Evolutionary conservation across 1,140 invertebrate species (phyloP), one percentile per base, ranked within the genome.

Genomic region (Zaprionus capensis): DNA sequence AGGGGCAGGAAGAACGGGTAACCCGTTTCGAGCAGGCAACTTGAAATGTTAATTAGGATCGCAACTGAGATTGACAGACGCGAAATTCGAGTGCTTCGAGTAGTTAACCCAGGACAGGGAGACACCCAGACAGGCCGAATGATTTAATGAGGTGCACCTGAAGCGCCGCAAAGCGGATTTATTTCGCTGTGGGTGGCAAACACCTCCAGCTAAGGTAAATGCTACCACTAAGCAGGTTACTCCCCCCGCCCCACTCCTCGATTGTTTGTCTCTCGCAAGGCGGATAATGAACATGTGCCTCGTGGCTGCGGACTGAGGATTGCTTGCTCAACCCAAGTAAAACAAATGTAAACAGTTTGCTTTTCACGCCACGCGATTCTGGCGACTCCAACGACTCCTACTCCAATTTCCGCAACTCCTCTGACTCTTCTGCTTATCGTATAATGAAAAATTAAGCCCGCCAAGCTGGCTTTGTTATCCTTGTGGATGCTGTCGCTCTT

Each of bases 341-440:
- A 78, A 83, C 74, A 88, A 87, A 87, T 87, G 83, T 88, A 87
- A 87, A 84, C 84, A 81, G 84, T 88, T 87, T 88, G 78, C 78
- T 81, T 79, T 83, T 88, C 69, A 78, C 70, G 81, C 78, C 84
- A 51, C 49, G 49, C 51, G n/a, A 34, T 24, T 51, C n/a, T 44
- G 26, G 11, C 20, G 12, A 34, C 5, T 34, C 41, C 44, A 4
- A 4, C 4, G 31, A 15, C 44, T 22, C 31, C 34, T 3, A 4
- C 28, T 5, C 26, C 26, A 7, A 11, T 2, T 31, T 3, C 3
- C 26, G 2, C n/a, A 3, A 22, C 12, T 26, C n/a, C 56, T 5
- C 14, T 11, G n/a, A 2, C n/a, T 57, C 55, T 17, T 28, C 28
- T 5, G 17, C 38, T 56, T 66, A 66, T 71, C 62, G 38, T 59